Base-by-base conservation (phyloP, 2,888 invertebrate genomes). In the Lomographa bimaculata region DNA sequence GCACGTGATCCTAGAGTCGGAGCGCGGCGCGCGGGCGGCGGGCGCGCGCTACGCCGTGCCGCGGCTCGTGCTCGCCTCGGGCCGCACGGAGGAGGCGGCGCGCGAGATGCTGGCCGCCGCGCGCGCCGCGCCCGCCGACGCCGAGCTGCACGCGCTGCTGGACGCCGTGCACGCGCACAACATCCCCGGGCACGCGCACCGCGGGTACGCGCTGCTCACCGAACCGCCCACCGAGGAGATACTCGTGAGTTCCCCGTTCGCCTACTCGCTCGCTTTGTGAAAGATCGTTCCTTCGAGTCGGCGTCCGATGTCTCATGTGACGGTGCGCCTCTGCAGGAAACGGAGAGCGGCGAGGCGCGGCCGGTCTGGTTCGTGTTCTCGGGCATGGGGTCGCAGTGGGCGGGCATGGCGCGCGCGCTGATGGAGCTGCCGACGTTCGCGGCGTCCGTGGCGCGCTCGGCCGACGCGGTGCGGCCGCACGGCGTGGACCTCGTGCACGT, bases 341-440 rank as follows among this genome's bases (percentile, higher is more conserved):
- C 65, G 62, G 75, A 77, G 49, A 66, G 72, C 36, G 73, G 81
- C 5, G 86, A 90, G 21, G 91, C 92, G 48, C 92, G 96, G 6
- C 97, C 98, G 0, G 85, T 98, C 36, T 99, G 98, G 97, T 99
- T 93, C 80, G 92, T 99, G 49, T 99, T 97, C 87, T 95, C 98
- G 25, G 99, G 99, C 43, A 99, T 99, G 99, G 99, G 99, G 6
- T 95, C 96, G 21, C 99, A 99, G 85, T 99, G 98, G 98, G 91
- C 95, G 27, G 97, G 97, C 62, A 99, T 99, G 98, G 98, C 94
- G 6, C 93, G 93, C 68, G 92, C 94, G 42, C 90, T 99, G 54
- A 94, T 98, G 93, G 83, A 90, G 47, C 89, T 99, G 49, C 96
- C 97, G 34, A 84, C 90, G 1, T 98, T 98, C 87, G 93, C 93